Base-by-base conservation (phyloP, 2,797 vertebrate genomes). In the Nyctibius grandis region DNA sequence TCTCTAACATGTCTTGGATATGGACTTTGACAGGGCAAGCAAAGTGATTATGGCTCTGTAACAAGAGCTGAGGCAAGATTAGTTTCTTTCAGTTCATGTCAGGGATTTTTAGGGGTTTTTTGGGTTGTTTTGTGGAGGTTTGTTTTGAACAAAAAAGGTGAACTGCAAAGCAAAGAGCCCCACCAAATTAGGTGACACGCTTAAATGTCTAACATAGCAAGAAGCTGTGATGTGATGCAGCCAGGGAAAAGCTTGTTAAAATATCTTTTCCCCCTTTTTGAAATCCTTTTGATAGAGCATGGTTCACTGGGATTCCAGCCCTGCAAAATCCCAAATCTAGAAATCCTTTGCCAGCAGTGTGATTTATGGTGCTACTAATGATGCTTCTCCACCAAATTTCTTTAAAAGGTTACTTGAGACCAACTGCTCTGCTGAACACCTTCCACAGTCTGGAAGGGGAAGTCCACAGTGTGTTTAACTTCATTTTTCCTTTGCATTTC, bases 341-440 rank as follows among this genome's bases (percentile, higher is more conserved):
- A 78, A 87, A 60, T 53, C 75, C 69, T 82, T 67, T 90, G 88
- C 96, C 86, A 91, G 64, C 38, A 50, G 34, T 0, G 3, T 87
- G 91, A 95, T 96, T 97, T 93, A 95, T 22, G 53, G 64, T 2
- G 10, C 78, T 67, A 20, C 86, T 94, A 87, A 91, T 68, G 75
- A 87, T 61, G 85, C 91, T 61, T 89, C 85, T 72, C 81, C 68
- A 15, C 88, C 33, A 83, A 89, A 83, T 91, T 95, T 20, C 88
- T 96, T 77, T 57, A 34, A 68, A 63, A 96, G 63, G 83, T 85
- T 79, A 36, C 81, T 79, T 0, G 1, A 86, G 86, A 86, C 63
- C 0, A 7, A 44, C 44, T 47, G 84, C 82, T 78, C 61, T 69
- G 50, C 88, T 56, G 40, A 79, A 44, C 5, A 4, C 67, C 64